Evolutionary conservation across 23 tunicate species (phyloP), one percentile per base, ranked within the genome.

Genomic region (Ciona savignyi): DNA sequence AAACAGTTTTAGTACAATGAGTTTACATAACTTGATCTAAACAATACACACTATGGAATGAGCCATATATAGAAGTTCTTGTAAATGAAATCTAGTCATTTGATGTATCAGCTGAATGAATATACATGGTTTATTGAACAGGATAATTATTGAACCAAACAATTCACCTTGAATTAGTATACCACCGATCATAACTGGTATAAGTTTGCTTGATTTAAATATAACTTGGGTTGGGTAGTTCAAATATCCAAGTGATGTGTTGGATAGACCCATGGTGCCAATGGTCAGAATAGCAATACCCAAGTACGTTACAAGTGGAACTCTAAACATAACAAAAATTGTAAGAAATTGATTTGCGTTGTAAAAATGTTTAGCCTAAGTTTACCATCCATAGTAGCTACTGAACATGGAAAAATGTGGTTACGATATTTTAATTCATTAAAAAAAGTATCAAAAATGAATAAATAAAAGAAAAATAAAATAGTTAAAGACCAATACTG

Each of bases 191-290:
- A 87, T 87, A 2, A 87, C 95, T 2, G 95, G 95, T 29, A 87
- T 87, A 3, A 87, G 79, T 72, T 87, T 87, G 79, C 95, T 81
- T 4, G 87, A 87, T 77, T 87, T 87, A 72, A 87, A 87, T 33
- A 87, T 87, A 4, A 87, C 88, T 72, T 87, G 95, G 26, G 95
- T 87, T 1, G 95, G 95, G 69, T 87, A 87, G 33, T 87, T 87
- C 0, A 87, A 68, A 72, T 70, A 82, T 32, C 88, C 88, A 33
- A 87, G 72, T 21, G 95, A 87, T 4, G 95, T 77, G 33, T 87
- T 87, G 35, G 95, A 87, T 29, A 82, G 70, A 9, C 95, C 87
- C 88, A 82, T 87, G 19, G 95, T 87, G 2, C 81, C 87, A 63
- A 87, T 66, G 1, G 95, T 87, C 28, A 87, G 84, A 25, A 87